These are phyloP conservation scores for Corythornis cristatus DNA, from an alignment of 2,113 vertebrate species.

Conservation along the genomic window DNA sequence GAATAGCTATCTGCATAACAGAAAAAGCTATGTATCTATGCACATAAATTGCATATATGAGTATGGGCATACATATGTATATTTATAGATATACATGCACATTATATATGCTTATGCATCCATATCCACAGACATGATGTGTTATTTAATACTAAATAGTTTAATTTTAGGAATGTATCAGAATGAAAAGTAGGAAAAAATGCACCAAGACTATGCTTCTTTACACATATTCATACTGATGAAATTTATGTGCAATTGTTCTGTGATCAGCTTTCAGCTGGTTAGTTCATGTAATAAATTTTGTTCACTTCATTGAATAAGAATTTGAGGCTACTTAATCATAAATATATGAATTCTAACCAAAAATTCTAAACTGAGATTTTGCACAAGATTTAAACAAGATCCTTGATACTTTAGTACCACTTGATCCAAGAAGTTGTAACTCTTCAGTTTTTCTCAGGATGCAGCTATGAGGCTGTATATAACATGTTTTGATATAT, in stretches of 20 bases:
- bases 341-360: background rate
- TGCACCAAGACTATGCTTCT: background rate
- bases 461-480: background rate
- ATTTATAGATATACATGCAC: fast-evolving
- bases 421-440: background rate
- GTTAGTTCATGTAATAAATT: background rate
- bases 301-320: background rate
- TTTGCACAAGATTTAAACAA: background rate
- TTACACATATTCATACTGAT: background rate
- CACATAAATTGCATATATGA: background rate
- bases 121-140: background rate
- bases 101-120: background rate
- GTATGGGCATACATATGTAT: background rate
- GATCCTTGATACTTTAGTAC: background rate
- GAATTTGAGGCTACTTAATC: background rate
- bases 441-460: background rate
- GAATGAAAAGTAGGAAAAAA: background rate
- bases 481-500: background rate
- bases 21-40: background rate
- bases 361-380: background rate
- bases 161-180: background rate
- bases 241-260: background rate
- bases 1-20: background rate
- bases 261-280: background rate
- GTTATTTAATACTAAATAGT: background rate